Evolutionary conservation across 2,888 invertebrate genomes (phyloP), one percentile per base, ranked within the genome.

Genomic region (Amblyteles armatorius): DNA sequence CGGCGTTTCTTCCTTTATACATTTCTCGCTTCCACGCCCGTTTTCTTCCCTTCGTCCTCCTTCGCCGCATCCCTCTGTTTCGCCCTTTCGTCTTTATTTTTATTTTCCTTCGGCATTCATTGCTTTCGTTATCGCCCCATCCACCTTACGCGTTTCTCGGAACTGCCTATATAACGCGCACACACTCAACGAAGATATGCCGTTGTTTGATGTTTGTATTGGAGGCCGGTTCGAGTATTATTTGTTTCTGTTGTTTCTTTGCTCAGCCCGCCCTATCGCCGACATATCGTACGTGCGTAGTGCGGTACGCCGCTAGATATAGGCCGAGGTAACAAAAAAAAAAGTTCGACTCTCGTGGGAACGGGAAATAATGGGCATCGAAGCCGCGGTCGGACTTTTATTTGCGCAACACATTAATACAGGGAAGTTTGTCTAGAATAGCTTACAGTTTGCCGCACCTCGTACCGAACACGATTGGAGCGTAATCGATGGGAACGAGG

Each of bases 241-340:
- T 86, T 82, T 87, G 85, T 87, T 86, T 86, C 84, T 88, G 84
- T 88, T 87, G 84, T 86, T 86, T 86, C 86, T 87, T 82, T 84
- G 68, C 60, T 83, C 82, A 68, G 52, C 52, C 67, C 76, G 0
- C n/a, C 67, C 71, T 3, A 79, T 84, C 77, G 82, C 74, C 76
- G 74, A 40, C 77, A 65, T 68, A 60, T 77, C 69, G 40, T 40
- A 6, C 19, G 40, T 68, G 48, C 44, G 60, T 48, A 57, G 65
- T 71, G 65, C 67, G 67, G 67, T 57, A 72, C 68, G 33, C 74
- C 48, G 63, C 71, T 69, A 22, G 29, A 22, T 11, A 57, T 29
- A 29, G 22, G 40, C 44, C 36, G 40, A 55, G 57, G 36, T 36
- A 55, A 22, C 52, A 57, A 48, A 55, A 40, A 33, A 50, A 33